Evolutionary conservation across 2,797 vertebrate genomes (phyloP), one percentile per base, ranked within the genome.

Genomic region (Coilia nasus): DNA sequence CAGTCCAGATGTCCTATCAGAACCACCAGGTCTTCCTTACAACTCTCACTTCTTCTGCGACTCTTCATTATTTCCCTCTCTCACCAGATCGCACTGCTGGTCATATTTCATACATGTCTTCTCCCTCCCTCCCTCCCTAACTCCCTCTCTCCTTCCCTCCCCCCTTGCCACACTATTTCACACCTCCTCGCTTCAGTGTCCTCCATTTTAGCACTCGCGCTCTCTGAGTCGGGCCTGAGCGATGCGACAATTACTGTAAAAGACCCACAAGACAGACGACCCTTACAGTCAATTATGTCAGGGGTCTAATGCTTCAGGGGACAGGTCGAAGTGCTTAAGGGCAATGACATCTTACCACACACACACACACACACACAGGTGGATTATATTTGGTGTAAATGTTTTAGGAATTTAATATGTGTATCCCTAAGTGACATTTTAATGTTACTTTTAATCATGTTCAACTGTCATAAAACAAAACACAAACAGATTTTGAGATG

Each of bases 241-340:
- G 64, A 31, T 15, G 28, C 25, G 23, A 71, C 64, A 71, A 71
- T 71, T 71, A 71, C 64, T 71, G 64, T 71, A 71, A 71, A 71
- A 71, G 64, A 64, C 62, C 62, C 62, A 64, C 23, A 64, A 64
- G 62, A 71, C 64, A 17, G 64, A 71, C 31, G 64, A 31, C 12
- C 64, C 64, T 14, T 14, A 71, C 31, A 35, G 64, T 14, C 14
- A 31, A 71, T 71, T 71, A 71, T 71, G 64, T 71, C 64, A 71
- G 64, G 64, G 64, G 64, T 71, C 64, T 31, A 31, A 31, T 71
- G 64, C 64, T 71, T 71, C 31, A 71, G 31, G 17, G 28, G 64
- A 71, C 64, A 71, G 6, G 25, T 17, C 14, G 31, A 25, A 31
- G 64, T 71, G 64, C 28, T 71, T 71, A 71, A 71, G 31, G 64